These are phyloP conservation scores for Proctacanthus coquilletti DNA, from an alignment of 1,140 invertebrate species.

Conservation along the genomic window DNA sequence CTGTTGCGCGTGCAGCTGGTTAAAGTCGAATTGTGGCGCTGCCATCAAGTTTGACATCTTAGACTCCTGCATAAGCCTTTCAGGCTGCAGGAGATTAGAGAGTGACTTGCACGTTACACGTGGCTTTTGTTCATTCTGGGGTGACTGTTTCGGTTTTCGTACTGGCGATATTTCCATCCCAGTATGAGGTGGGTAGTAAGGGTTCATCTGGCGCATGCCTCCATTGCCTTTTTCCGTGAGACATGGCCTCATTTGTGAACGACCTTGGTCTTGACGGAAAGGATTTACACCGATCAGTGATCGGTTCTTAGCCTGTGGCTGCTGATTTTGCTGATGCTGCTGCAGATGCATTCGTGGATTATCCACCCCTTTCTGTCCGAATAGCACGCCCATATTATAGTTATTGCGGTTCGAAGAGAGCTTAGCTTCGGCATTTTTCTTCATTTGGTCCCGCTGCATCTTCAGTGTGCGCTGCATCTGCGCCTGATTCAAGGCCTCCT, in stretches of 20 bases:
- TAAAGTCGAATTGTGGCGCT: slow-evolving; percentile 2
- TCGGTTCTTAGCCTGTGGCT: neutral
- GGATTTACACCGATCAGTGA: neutral
- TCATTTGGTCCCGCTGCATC: slow-evolving; percentile 6
- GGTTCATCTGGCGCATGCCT: neutral
- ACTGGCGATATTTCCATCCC: neutral
- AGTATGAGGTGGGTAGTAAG: neutral
- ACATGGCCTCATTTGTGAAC: no score
- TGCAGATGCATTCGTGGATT: slow-evolving; percentile 9
- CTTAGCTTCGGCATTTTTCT: no score
- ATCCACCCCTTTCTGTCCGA: no score
- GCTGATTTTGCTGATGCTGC: slow-evolving; percentile 5
- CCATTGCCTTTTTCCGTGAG: no score
- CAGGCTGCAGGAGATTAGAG: slow-evolving; percentile 37
- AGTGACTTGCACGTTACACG: slow-evolving; percentile 42
- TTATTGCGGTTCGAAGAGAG: no score
- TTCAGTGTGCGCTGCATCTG: slow-evolving; percentile 26
- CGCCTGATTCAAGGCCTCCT: slow-evolving; percentile 40
- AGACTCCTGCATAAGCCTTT: slow-evolving; percentile 8
- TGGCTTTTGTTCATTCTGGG: slow-evolving; percentile 31
- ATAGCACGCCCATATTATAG: no score
- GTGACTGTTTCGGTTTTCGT: neutral
- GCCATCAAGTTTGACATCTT: slow-evolving; percentile 6
- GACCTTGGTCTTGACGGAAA: neutral
- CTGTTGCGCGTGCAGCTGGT: slow-evolving; percentile 11